Evolutionary conservation across 2,797 vertebrate genomes (phyloP), one percentile per base, ranked within the genome.

Genomic region (Parotocinclus haroldoi): DNA sequence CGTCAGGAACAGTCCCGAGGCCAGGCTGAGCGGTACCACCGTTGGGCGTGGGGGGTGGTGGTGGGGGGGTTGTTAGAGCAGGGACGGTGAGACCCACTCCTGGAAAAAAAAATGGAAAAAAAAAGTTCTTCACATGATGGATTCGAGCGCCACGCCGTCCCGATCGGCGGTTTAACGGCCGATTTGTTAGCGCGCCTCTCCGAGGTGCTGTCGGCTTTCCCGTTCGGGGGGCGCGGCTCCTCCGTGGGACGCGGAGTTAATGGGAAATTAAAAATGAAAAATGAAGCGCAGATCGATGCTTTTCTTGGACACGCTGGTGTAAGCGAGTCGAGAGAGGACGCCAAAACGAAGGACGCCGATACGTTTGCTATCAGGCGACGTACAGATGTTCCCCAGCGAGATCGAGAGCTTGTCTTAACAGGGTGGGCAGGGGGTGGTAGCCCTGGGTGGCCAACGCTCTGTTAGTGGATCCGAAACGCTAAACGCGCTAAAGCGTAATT

Each of bases 221-320:
- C 39, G 50, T 64, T 60, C 46, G 55, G 63, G n/a, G 65, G 44
- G 10, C 14, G 63, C 61, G 48, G 16, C 10, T 50, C 16, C 40
- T 17, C 40, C 55, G 54, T 50, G 69, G 66, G 65, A 60, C 9
- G 65, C 49, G 56, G 67, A 71, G 73, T 71, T 76, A 79, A 79
- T 71, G 67, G 58, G 53, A 65, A 53, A 72, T 79, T 71, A 77
- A 78, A 71, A 70, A 77, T 72, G 75, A 72, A 69, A 64, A 52
- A 66, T 69, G 60, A 39, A 71, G 46, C 36, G 67, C 60, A 76
- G 74, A 80, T 59, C 55, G 71, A 78, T 67, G 60, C 42, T 11
- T 61, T 66, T 64, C 74, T 72, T n/a, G n/a, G 66, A 76, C 72
- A 62, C 14, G 42, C 49, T 39, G 69, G 69, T 54, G 58, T 56